Percentiles rank a stretch among this genome's conserved stretches.
Conservation (phyloP, 2,888 invertebrate genomes). For the Eupithecia dodoneata region DNA sequence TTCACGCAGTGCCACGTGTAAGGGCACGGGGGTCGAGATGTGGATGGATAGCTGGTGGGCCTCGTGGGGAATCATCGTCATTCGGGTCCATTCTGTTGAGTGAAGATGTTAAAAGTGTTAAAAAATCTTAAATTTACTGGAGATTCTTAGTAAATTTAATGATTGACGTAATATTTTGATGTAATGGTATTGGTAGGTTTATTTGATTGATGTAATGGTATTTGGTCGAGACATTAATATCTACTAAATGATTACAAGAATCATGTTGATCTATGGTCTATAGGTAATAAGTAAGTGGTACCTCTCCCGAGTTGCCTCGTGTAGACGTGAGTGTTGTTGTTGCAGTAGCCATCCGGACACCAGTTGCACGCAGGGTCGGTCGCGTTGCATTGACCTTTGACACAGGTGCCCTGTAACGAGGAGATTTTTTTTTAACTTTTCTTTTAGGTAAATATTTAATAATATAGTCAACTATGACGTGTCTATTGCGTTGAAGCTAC, state of each 20-base stretch:
- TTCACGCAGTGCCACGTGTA: constrained; percentile 71
- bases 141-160: too few relatives aligned
- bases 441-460: not conserved
- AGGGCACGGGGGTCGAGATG: constrained; percentile 65
- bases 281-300: constrained; percentile 39
- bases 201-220: too few relatives aligned
- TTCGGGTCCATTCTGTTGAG: constrained; percentile 70
- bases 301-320: constrained; percentile 67
- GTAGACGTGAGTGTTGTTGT: constrained; percentile 74
- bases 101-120: too few relatives aligned
- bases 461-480: too few relatives aligned
- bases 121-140: too few relatives aligned
- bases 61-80: constrained; percentile 73
- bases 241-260: not conserved
- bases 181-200: too few relatives aligned
- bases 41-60: constrained; percentile 72
- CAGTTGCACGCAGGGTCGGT: constrained; percentile 75
- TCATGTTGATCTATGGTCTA: not conserved
- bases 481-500: too few relatives aligned
- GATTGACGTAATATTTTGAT: too few relatives aligned
- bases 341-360: constrained; percentile 79
- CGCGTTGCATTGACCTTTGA: constrained; percentile 75
- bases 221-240: not conserved
- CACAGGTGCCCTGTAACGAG: constrained; percentile 70
- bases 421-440: not conserved